Evolutionary conservation across 2,888 invertebrate genomes (phyloP).

Genomic region (Cynaeus angustus): DNA sequence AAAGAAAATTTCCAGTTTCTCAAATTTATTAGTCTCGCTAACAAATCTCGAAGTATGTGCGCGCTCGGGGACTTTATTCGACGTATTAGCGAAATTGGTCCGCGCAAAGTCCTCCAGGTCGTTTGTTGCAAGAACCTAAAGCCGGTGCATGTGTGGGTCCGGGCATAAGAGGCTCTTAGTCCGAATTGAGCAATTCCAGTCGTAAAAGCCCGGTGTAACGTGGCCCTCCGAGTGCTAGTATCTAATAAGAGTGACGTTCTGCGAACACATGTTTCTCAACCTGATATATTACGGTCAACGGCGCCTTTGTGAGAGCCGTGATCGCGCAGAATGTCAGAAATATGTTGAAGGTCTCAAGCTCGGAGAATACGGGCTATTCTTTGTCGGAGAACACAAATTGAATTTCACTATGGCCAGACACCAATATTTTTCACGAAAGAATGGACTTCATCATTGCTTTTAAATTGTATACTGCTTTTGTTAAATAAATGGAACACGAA

Average conservation of each 20-base stretch:
- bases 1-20: no score
- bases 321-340: conserved; percentile 62
- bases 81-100: no score
- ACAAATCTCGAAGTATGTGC: no score
- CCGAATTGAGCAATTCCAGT: conserved; percentile 44
- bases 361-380: conserved; percentile 59
- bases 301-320: conserved; percentile 59
- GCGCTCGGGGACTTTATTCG: no score
- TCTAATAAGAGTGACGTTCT: conserved; percentile 53
- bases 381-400: conserved; percentile 60
- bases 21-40: no score
- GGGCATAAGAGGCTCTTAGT: conserved; percentile 13
- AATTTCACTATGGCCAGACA: conserved; percentile 61
- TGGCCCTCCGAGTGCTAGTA: conserved; percentile 36
- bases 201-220: conserved; percentile 40
- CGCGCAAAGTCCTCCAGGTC: no score
- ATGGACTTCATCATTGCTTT: conserved; percentile 51
- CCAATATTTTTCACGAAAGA: conserved; percentile 62
- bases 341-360: conserved; percentile 60
- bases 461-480: conserved; percentile 50
- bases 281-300: conserved; percentile 64
- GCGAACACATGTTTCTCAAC: conserved; percentile 62
- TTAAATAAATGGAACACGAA: conserved; percentile 49
- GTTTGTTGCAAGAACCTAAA: background rate
- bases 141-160: conserved; percentile 14